Evolutionary conservation across 2,888 invertebrate species (phyloP), one percentile per base, ranked within the genome.

Genomic region (Cheilosia pagana): DNA sequence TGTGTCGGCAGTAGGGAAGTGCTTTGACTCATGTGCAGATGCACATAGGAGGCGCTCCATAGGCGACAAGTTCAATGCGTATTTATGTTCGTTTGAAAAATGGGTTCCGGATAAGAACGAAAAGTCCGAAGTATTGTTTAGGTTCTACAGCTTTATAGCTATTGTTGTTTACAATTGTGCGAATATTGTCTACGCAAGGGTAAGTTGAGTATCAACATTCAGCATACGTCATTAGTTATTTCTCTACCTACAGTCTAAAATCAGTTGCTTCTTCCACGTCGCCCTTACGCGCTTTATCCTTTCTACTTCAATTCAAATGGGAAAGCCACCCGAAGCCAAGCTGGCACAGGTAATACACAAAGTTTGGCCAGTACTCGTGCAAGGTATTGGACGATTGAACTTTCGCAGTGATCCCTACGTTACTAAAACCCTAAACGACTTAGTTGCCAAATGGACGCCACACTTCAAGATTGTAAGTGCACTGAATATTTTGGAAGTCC

Each of bases 311-410:
- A 88, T 94, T 72, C 90, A 93, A 87, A 92, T 92, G 74, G 93
- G 93, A 0, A 92, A 92, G 76, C 87, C 89, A 0, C 91, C 91
- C 0, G 92, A 93, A 75, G 88, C 89, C 0, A 91, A 91, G 68
- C 87, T 93, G 6, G 88, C 93, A 0, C 92, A 91, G 86, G 90
- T 93, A 0, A 89, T 94, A 16, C 92, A 92, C 83, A 92, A 92
- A 88, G 92, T 93, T 14, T 93, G 93, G 91, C 92, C 93, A 23
- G 90, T 93, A 23, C 92, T 93, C 81, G 90, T 94, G 45, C 92
- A 92, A 86, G 94, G 93, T 0, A 91, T 94, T 21, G 92, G 92
- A 0, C 92, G 91, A 23, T 87, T 94, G 41, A 92, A 93, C 86
- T 91, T 90, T 65, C 90, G 89, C 74, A 88, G 89, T 5, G 93